phyloP scores from a whole-genome alignment of 2,113 vertebrate species.

The Otus sunia region DNA sequence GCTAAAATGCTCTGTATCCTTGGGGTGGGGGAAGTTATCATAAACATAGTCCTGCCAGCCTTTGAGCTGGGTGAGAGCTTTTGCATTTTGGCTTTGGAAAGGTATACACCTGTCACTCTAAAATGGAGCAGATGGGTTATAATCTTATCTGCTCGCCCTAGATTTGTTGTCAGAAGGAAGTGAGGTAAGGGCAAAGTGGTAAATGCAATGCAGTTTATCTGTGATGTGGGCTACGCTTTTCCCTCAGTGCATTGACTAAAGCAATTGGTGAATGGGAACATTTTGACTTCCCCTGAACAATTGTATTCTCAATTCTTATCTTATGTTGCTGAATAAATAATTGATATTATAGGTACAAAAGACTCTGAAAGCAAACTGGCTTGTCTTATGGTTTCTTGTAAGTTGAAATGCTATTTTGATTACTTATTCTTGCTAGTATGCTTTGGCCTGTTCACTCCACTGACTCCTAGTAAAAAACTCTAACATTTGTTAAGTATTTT shows the following conservation, averaged over 20 bases:
- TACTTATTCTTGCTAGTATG: not conserved
- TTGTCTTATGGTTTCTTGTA: not conserved
- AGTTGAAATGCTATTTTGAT: constrained; percentile 12
- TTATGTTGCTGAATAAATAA: not conserved
- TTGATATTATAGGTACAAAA: not conserved
- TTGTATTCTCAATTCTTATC: constrained; percentile 15
- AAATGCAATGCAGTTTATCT: constrained; percentile 59
- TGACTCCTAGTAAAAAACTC: not conserved
- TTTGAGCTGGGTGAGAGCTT: constrained; percentile 55
- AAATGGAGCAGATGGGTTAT: constrained; percentile 78
- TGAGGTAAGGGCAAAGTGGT: constrained; percentile 81
- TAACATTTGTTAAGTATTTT: not conserved
- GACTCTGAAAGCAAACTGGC: not conserved
- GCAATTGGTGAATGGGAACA: constrained; percentile 20
- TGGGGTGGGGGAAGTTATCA: not conserved
- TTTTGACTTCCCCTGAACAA: constrained; percentile 42
- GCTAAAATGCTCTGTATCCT: constrained; percentile 12
- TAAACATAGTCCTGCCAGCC: constrained; percentile 47
- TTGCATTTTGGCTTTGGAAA: constrained; percentile 75
- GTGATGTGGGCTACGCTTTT: not conserved
- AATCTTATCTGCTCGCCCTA: constrained; percentile 80
- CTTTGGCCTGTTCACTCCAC: not conserved
- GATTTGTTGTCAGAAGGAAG: constrained; percentile 78
- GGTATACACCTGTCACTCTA: constrained; percentile 80
- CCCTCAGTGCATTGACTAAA: not conserved